Evolutionary conservation across 23 tunicate species (phyloP).

Genomic region (Clavelina lepadiformis): DNA sequence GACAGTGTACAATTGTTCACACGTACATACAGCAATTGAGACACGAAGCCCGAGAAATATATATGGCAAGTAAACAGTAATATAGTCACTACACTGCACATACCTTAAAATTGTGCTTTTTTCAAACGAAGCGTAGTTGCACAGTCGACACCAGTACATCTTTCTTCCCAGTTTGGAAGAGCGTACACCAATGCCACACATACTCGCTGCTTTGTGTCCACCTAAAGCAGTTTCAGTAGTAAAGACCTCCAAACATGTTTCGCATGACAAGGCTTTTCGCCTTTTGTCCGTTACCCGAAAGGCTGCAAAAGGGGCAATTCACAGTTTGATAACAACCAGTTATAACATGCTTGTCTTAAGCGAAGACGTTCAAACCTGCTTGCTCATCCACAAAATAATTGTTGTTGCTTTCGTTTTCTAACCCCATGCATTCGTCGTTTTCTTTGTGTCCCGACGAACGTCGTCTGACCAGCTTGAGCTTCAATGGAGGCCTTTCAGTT

Average conservation of each 20-base stretch:
- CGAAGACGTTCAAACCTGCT: too few species aligned
- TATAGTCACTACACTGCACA: neutral
- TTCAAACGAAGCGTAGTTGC: conserved; percentile 84
- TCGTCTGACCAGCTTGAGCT: conserved; percentile 23
- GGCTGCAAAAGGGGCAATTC: too few species aligned
- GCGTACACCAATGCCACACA: conserved; percentile 50
- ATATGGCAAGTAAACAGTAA: neutral
- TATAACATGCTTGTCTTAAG: too few species aligned
- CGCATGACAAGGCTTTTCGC: too few species aligned
- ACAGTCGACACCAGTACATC: conserved; percentile 82
- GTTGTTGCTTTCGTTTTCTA: too few species aligned
- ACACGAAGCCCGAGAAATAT: neutral
- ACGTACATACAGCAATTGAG: neutral
- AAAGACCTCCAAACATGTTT: conserved; percentile 29
- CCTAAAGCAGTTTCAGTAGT: conserved; percentile 11
- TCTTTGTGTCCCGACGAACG: conserved; percentile 2
- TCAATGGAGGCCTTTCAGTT: conserved; percentile 12
- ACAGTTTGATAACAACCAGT: too few species aligned
- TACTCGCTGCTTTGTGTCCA: conserved; percentile 28
- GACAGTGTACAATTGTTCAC: neutral
- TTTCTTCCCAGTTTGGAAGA: conserved; percentile 29
- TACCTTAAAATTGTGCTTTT: conserved; percentile 90
- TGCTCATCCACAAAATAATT: neutral
- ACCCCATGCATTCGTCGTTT: too few species aligned
- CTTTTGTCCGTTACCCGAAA: too few species aligned